These are phyloP conservation scores for Drosophila emarginata DNA, from an alignment of 2,888 invertebrate species.

Conservation along the genomic window DNA sequence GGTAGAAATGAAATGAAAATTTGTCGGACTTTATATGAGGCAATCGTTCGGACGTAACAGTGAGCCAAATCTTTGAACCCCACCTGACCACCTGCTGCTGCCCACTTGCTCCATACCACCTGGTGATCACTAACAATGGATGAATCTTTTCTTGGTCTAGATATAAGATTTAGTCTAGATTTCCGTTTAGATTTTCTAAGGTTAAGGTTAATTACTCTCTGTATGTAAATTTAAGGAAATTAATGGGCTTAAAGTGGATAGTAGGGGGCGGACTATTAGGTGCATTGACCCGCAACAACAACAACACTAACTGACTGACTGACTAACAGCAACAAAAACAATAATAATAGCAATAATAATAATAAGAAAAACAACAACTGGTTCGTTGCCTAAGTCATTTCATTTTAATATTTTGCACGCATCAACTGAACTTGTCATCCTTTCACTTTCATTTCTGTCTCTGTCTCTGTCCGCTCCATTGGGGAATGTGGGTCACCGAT, in stretches of 20 bases:
- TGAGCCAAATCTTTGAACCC: conserved; percentile 17
- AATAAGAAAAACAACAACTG: not conserved
- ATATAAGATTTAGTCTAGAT: not conserved
- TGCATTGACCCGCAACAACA: conserved; percentile 6
- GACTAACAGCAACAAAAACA: not conserved
- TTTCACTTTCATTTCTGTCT: conserved; percentile 51
- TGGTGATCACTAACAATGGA: not conserved
- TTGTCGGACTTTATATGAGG: not conserved
- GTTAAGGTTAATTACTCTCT: conserved; percentile 2
- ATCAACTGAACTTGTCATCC: conserved; percentile 39
- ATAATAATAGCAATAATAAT: too few relatives aligned
- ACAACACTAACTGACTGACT: not conserved
- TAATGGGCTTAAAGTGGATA: not conserved
- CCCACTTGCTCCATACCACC: not conserved
- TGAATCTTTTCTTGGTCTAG: not conserved
- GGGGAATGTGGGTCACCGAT: conserved; percentile 48
- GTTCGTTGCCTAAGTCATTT: not conserved
- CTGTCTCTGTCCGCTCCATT: conserved; percentile 8
- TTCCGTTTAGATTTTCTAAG: not conserved
- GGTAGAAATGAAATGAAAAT: conserved; percentile 29
- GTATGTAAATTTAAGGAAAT: not conserved
- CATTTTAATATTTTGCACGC: conserved; percentile 8
- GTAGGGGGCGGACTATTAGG: not conserved
- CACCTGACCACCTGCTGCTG: too few relatives aligned
- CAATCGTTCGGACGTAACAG: conserved; percentile 6